Evolutionary conservation across 2,888 invertebrate genomes (phyloP), one percentile per base, ranked within the genome.

Genomic region (Erpobdella octoculata): DNA sequence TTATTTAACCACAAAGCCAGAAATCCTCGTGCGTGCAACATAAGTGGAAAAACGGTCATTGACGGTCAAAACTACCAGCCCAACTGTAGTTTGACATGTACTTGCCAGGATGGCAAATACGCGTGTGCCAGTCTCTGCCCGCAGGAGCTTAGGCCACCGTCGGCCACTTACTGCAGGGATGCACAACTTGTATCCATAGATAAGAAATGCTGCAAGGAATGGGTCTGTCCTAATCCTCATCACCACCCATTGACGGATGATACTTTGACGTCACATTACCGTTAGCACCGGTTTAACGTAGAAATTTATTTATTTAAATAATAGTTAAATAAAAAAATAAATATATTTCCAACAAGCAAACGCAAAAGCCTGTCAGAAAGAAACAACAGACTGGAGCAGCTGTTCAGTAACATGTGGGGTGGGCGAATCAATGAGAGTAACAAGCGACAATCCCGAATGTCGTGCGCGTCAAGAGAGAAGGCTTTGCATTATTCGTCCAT

Each of bases 101-200:
- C 86, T 31, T 88, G 88, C 78, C 87, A 87, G 83, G 89, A 89
- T 80, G 89, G 89, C 6, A 88, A 88, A 72, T 89, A 89, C 82
- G 89, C 89, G 71, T 89, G 89, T 81, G 87, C 89, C 53, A 87
- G 88, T 62, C 82, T 88, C 73, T 89, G 89, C 79, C 89, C 89
- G 37, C 88, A 89, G 79, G 89, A 89, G 80, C 86, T 87, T 80
- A 86, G 88, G 75, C 86, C 87, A 72, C 89, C 89, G n/a, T 88
- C 88, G 71, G 72, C 68, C 48, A 75, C 78, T 33, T 85, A 86
- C 75, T 89, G 89, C 82, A 85, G 85, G 78, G 87, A 88, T 79
- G 88, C 89, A 28, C 85, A 87, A 72, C 85, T 89, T 71, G 87
- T 89, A 70, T 86, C 88, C 77, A 86, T 89, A 74, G 87, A 87